These are phyloP conservation scores for Caiman crocodilus DNA, from an alignment of 2,797 vertebrate species.

Conservation along the genomic window DNA sequence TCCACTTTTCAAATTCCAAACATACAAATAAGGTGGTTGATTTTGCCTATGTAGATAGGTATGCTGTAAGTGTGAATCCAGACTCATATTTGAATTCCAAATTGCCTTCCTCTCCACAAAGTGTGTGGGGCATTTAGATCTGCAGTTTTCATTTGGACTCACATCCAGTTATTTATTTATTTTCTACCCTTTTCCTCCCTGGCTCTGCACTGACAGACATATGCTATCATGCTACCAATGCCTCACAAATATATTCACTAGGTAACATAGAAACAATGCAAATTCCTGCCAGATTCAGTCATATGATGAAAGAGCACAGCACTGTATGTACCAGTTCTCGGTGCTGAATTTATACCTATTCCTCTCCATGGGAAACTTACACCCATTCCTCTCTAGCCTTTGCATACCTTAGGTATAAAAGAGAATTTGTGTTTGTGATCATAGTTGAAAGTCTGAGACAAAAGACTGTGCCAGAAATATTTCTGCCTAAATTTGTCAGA, in stretches of 20 bases:
- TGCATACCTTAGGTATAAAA: slow-evolving; percentile 3
- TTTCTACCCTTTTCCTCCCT: slow-evolving; percentile 53
- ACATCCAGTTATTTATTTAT: background rate
- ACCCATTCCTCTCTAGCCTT: background rate
- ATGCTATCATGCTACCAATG: slow-evolving; percentile 22
- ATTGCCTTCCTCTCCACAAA: background rate
- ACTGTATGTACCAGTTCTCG: slow-evolving; percentile 16
- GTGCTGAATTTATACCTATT: background rate
- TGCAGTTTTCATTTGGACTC: background rate
- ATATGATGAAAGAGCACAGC: slow-evolving; percentile 40
- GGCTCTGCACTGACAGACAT: background rate
- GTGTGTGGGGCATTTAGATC: background rate
- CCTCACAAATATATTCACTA: slow-evolving; percentile 66
- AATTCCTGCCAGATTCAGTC: slow-evolving; percentile 59
- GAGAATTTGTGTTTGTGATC: background rate
- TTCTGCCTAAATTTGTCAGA: background rate
- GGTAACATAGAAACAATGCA: slow-evolving; percentile 74
- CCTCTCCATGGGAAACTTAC: background rate
- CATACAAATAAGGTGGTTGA: background rate
- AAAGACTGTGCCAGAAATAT: background rate
- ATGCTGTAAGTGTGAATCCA: background rate
- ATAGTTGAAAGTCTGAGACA: background rate
- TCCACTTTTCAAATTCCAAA: background rate
- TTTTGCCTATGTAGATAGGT: background rate
- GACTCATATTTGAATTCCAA: background rate